phyloP scores from a whole-genome alignment of 2,888 invertebrate species.

The Pammene aurita region DNA sequence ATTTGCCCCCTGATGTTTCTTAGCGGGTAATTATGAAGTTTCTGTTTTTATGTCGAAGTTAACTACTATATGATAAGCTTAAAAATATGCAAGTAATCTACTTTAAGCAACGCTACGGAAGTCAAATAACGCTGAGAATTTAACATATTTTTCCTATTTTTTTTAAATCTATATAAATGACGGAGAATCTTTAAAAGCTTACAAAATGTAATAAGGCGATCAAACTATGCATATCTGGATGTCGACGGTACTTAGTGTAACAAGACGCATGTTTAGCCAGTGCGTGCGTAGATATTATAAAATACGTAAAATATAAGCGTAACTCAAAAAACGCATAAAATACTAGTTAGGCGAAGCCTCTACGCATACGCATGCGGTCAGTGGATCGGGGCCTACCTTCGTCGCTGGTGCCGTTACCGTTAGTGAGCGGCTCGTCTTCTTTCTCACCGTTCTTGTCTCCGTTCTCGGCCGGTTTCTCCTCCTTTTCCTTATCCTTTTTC shows the following conservation, averaged over 20 bases:
- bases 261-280: constrained; percentile 66
- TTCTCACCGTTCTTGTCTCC: constrained; percentile 78
- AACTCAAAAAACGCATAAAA: constrained; percentile 39
- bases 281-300: constrained; percentile 66
- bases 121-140: no score
- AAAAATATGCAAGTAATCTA: constrained; percentile 14
- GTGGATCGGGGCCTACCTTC: constrained; percentile 79
- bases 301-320: constrained; percentile 39
- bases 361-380: constrained; percentile 70
- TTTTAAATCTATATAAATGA: no score
- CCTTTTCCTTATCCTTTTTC: constrained; percentile 85
- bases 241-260: constrained; percentile 39
- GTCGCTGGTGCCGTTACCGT: constrained; percentile 75
- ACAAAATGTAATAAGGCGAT: background rate
- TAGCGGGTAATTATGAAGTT: background rate
- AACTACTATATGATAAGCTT: constrained; percentile 5
- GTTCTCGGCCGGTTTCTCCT: constrained; percentile 60
- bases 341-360: constrained; percentile 58
- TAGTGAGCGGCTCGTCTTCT: constrained; percentile 80
- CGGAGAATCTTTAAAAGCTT: no score
- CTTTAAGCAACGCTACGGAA: background rate
- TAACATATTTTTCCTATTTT: no score
- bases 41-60: background rate
- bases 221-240: background rate
- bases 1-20: constrained; percentile 8